Evolutionary conservation across 2,113 vertebrate genomes (phyloP).

Genomic region (Heteronetta atricapilla): DNA sequence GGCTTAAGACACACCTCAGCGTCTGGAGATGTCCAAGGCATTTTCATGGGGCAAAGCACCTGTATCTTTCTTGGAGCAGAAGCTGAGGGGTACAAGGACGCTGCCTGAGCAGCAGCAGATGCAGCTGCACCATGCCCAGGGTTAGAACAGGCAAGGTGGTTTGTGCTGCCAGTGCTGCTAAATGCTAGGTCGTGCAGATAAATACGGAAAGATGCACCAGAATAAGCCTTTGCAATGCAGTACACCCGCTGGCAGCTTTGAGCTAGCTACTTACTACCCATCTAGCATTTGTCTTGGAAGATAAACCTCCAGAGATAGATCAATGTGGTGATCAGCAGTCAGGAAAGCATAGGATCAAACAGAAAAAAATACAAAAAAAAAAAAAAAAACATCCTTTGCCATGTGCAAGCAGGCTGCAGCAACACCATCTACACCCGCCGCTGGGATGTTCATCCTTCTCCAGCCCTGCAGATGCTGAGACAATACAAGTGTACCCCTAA

Average conservation of each 20-base stretch:
- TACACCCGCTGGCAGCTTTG: not conserved
- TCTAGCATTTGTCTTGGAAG: not conserved
- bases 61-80: not conserved
- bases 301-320: not conserved
- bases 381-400: not conserved
- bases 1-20: not conserved
- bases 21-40: not conserved
- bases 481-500: too few relatives aligned
- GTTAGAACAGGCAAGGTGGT: not conserved
- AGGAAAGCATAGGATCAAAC: not conserved
- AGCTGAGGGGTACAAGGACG: not conserved
- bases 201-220: not conserved
- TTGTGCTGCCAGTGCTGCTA: not conserved
- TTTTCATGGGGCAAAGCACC: not conserved
- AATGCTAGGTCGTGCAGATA: too few relatives aligned
- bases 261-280: not conserved
- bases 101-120: not conserved
- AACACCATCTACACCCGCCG: rapidly evolving
- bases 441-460: not conserved
- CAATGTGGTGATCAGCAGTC: not conserved
- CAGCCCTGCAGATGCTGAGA: too few relatives aligned
- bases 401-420: rapidly evolving
- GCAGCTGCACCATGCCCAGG: too few relatives aligned
- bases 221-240: not conserved
- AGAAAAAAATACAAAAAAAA: too few relatives aligned